These are phyloP conservation scores for Sapayoa aenigma DNA, from an alignment of 2,113 vertebrate genomes.

Conservation along the genomic window DNA sequence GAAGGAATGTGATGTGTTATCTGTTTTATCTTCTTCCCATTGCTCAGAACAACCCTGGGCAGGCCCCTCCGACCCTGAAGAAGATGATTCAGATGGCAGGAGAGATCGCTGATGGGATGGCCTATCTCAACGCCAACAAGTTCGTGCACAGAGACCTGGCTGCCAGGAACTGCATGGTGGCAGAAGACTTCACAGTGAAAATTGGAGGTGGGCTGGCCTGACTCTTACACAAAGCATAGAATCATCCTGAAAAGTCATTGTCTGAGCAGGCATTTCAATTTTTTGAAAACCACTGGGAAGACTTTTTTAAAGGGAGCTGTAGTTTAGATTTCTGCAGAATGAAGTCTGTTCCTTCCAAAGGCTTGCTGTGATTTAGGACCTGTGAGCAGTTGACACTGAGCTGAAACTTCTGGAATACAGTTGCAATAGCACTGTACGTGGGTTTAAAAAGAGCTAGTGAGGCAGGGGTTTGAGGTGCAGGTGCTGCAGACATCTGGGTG, in stretches of 20 bases:
- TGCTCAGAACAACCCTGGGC: constrained; percentile 81
- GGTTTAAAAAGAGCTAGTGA: neutral
- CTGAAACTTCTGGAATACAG: constrained; percentile 15
- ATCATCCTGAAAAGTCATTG: neutral
- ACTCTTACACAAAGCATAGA: neutral
- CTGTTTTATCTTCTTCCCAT: neutral
- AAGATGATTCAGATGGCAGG: constrained; percentile 99
- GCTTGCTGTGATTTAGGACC: neutral
- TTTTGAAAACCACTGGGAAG: neutral
- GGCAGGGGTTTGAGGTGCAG: neutral
- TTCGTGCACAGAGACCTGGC: constrained; percentile 97
- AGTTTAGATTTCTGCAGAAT: neutral
- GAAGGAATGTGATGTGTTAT: neutral
- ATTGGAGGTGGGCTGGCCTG: constrained; percentile 85
- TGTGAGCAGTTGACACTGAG: neutral
- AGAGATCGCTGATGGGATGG: constrained; percentile 97
- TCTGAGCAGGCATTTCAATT: neutral
- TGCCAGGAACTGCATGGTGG: constrained; percentile 98
- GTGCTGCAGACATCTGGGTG: constrained; percentile 14
- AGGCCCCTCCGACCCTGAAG: constrained; percentile 89
- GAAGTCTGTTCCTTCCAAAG: neutral
- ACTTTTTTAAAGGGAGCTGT: neutral
- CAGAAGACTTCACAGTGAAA: constrained; percentile 97
- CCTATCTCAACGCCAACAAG: constrained; percentile 98
- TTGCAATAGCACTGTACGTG: neutral